Evolutionary conservation across 1,140 invertebrate species (phyloP).

Genomic region (Metopolophium dirhodum): DNA sequence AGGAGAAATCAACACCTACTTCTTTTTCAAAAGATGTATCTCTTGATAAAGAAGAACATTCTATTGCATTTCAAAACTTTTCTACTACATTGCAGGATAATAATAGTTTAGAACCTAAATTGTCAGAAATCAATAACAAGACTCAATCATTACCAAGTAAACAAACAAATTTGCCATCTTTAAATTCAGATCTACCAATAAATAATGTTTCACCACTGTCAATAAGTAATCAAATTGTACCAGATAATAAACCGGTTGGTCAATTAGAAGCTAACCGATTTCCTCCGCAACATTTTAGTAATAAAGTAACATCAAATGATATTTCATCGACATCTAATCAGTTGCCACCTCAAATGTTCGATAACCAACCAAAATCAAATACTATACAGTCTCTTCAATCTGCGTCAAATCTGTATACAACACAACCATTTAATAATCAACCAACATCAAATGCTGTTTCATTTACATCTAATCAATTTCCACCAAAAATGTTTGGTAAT

Average conservation of each 20-base stretch:
- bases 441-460: background rate
- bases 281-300: background rate
- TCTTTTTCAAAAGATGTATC: background rate
- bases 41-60: background rate
- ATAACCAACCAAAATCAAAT: background rate
- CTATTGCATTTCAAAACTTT: slow-evolving; percentile 2
- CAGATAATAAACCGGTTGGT: background rate
- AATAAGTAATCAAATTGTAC: background rate
- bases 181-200: background rate
- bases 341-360: background rate
- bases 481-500: background rate
- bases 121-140: background rate
- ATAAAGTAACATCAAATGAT: background rate
- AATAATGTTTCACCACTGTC: background rate
- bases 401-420: background rate
- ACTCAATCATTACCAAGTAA: background rate
- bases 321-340: background rate
- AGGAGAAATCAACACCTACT: too few species aligned
- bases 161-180: background rate
- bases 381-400: background rate
- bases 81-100: background rate
- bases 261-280: background rate
- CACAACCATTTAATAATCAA: slow-evolving; percentile 16
- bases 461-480: background rate
- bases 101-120: background rate